Percentiles rank a stretch among this genome's conserved stretches.
Conservation (phyloP, 2,797 vertebrate species). For the Botia kubotai region DNA sequence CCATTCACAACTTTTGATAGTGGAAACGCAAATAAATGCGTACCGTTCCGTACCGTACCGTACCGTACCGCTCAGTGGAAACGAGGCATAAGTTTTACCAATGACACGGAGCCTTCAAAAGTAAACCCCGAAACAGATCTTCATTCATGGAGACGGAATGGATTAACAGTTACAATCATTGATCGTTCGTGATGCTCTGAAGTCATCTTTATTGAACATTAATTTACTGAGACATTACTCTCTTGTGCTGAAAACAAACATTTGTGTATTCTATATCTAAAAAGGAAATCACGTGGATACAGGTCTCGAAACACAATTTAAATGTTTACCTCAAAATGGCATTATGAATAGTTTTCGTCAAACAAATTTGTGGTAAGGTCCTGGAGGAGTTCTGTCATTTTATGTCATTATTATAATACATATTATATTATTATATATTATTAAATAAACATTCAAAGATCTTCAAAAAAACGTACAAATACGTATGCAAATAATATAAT, state of each 20-base stretch:
- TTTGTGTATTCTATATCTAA: neutral
- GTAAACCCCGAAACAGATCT: constrained; percentile 79
- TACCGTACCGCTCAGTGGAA: no score
- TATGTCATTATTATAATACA: no score
- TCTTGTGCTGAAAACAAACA: neutral
- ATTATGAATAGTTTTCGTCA: neutral
- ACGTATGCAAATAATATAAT: neutral
- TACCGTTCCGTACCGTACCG: no score
- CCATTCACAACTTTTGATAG: no score
- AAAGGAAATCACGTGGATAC: neutral
- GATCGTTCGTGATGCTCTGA: neutral
- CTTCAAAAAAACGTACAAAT: no score
- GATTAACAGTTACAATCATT: constrained; percentile 46
- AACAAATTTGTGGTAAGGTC: no score
- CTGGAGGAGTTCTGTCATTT: no score
- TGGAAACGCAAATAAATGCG: no score
- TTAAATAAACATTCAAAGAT: no score
- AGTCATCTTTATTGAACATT: neutral
- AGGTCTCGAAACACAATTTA: neutral
- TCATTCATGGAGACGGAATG: constrained; percentile 54
- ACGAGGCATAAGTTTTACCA: constrained; percentile 58
- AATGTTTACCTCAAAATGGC: neutral
- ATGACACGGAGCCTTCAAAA: constrained; percentile 53
- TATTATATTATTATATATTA: no score
- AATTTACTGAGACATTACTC: neutral